A percentile compares a stretch with the other conserved stretches of the same genome.
These are phyloP conservation scores for Boloria euphrosyne DNA, from an alignment of 2,888 invertebrate species.

Conservation along the genomic window DNA sequence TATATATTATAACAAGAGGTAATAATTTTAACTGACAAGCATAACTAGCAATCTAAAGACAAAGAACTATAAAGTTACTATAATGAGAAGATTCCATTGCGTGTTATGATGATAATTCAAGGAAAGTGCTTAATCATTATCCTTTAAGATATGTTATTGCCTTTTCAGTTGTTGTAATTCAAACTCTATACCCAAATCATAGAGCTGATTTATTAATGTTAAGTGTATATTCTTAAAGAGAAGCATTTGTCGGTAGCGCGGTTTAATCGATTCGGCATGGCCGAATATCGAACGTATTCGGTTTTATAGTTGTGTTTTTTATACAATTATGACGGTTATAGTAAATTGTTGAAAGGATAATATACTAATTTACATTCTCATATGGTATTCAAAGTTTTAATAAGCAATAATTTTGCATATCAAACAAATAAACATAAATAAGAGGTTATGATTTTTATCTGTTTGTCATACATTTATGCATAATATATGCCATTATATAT, in stretches of 20 bases:
- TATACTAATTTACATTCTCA: constrained; percentile 2
- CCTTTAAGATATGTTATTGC: constrained; percentile 49
- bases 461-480: no score
- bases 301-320: constrained; percentile 33
- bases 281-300: constrained; percentile 36
- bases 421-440: not conserved
- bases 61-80: constrained; percentile 33
- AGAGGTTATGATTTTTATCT: no score
- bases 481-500: no score
- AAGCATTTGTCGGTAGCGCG: constrained; percentile 57
- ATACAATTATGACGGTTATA: constrained; percentile 30
- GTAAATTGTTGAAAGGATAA: constrained; percentile 20
- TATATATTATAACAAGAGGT: no score
- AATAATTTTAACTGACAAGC: not conserved
- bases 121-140: constrained; percentile 50
- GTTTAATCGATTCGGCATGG: constrained; percentile 64
- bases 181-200: constrained; percentile 6
- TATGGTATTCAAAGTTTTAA: not conserved
- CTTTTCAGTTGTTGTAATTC: constrained; percentile 36
- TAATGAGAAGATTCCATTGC: constrained; percentile 49
- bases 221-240: constrained; percentile 20
- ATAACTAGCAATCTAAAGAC: constrained; percentile 19
- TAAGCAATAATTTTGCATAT: not conserved
- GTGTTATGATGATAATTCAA: constrained; percentile 43
- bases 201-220: constrained; percentile 18